Evolutionary conservation across 2,797 vertebrate species (phyloP).

Genomic region (Setipinna tenuifilis): DNA sequence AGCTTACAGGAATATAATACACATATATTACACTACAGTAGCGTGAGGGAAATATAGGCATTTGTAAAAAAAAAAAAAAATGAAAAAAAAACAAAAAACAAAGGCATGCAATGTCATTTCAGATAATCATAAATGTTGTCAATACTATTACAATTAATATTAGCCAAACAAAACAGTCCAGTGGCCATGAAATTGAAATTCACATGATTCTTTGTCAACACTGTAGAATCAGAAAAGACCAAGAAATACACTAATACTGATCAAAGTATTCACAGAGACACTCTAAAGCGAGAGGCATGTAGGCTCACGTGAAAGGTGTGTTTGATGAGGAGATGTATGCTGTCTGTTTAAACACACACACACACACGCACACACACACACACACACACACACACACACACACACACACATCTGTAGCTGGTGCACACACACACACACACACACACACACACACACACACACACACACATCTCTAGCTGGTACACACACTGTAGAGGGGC

Average conservation of each 20-base stretch:
- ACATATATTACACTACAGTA: no score
- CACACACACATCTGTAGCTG: neutral
- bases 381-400: neutral
- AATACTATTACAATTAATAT: neutral
- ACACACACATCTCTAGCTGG: neutral
- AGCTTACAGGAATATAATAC: neutral
- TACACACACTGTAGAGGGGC: conserved; percentile 30
- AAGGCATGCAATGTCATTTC: neutral
- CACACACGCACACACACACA: neutral
- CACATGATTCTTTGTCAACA: neutral
- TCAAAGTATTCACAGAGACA: neutral
- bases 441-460: conserved; percentile 16
- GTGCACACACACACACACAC: neutral
- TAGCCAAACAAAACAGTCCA: neutral
- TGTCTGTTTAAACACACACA: neutral
- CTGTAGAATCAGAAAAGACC: neutral
- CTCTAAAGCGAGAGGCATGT: neutral
- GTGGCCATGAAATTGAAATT: neutral
- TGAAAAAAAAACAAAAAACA: neutral
- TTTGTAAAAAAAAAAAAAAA: no score
- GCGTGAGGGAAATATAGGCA: no score
- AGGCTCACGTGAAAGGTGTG: no score
- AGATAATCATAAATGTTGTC: neutral
- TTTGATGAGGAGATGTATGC: no score
- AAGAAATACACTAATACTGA: neutral